These are phyloP conservation scores for Chiroxiphia lanceolata DNA, from an alignment of 2,797 vertebrate genomes.

Conservation along the genomic window DNA sequence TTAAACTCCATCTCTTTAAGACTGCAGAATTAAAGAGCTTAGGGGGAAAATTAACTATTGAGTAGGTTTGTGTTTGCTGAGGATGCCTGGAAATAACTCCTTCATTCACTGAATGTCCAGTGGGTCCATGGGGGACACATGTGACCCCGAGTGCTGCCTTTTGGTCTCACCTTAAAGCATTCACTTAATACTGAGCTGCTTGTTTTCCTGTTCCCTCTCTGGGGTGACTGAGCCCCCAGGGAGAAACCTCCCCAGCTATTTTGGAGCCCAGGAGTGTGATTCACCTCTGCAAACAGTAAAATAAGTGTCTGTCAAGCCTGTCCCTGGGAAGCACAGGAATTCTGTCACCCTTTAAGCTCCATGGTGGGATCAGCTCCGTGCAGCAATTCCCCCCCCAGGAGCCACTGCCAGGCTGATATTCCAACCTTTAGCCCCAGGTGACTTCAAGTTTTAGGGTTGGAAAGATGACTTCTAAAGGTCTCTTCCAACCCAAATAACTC, in stretches of 20 bases:
- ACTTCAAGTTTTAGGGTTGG: background rate
- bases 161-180: background rate
- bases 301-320: background rate
- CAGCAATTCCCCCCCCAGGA: background rate
- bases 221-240: background rate
- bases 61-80: background rate
- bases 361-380: background rate
- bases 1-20: background rate
- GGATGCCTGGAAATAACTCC: background rate
- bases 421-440: background rate
- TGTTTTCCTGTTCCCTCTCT: background rate
- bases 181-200: background rate
- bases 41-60: background rate
- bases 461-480: background rate
- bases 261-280: background rate
- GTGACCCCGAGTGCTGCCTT: background rate
- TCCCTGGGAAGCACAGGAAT: background rate
- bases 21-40: background rate
- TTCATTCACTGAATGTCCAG: background rate
- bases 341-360: background rate
- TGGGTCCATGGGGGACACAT: background rate
- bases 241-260: background rate
- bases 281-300: background rate
- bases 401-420: background rate
- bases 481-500: background rate